Percentiles rank a stretch among this genome's conserved stretches.
Conservation (phyloP, 35 echinoderm and acorn worm genomes). For the Ophioderma brevispina region DNA sequence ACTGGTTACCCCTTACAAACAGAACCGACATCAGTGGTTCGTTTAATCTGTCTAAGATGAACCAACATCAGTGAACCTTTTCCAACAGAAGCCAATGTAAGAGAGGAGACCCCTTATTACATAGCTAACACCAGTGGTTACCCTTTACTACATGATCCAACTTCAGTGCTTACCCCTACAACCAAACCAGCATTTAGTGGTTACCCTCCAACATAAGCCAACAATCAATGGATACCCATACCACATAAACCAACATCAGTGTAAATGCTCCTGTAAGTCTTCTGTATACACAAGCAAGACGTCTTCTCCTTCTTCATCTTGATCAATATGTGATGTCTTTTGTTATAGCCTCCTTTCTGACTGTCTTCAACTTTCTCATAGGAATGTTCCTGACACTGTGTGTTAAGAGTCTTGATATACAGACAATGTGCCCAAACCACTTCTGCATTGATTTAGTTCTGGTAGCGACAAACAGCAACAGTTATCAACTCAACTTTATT, state of each 20-base stretch:
- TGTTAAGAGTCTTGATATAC: slow-evolving; percentile 29
- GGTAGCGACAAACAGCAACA: no score
- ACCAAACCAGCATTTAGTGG: not conserved
- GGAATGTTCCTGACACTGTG: slow-evolving; percentile 36
- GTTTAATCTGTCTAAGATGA: no score
- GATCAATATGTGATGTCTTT: not conserved
- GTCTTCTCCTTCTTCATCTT: not conserved
- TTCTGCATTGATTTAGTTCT: not conserved
- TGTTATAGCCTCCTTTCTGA: slow-evolving; percentile 9
- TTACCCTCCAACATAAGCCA: not conserved
- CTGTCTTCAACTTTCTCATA: slow-evolving; percentile 32
- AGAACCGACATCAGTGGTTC: no score
- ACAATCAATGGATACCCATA: not conserved
- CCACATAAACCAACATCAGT: not conserved
- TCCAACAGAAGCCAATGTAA: no score
- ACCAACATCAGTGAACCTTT: no score
- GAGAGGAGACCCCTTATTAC: no score
- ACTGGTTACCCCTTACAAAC: no score
- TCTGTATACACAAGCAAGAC: not conserved
- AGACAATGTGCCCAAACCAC: not conserved
- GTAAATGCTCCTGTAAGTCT: not conserved
- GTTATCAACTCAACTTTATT: no score
- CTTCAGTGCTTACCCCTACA: no score
- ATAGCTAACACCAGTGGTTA: no score
- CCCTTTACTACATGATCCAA: no score